phyloP scores from a whole-genome alignment of 2,797 vertebrate genomes.

The Poeciliopsis turneri region DNA sequence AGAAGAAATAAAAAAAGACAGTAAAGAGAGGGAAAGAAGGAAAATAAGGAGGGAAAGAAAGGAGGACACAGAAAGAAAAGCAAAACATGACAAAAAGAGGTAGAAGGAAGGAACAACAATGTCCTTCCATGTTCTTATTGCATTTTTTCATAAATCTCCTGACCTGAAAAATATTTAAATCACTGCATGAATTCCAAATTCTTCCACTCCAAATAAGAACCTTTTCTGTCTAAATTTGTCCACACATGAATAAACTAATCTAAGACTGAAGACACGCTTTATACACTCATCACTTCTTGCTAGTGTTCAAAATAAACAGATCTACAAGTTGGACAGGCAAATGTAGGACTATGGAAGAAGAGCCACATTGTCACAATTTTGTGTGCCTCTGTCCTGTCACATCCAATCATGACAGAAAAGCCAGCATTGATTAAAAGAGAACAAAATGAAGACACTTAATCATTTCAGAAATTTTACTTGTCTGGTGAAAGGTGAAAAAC shows the following conservation, averaged over 20 bases:
- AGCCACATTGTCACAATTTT: neutral
- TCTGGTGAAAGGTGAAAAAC: neutral
- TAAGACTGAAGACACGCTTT: neutral
- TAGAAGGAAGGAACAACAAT: neutral
- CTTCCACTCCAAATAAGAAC: neutral
- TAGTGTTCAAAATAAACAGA: neutral
- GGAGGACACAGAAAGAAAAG: neutral
- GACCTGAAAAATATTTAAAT: neutral
- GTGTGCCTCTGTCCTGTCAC: neutral
- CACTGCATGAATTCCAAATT: neutral
- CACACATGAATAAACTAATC: neutral
- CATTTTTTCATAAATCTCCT: neutral
- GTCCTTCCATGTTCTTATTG: neutral
- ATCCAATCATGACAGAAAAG: constrained; percentile 1
- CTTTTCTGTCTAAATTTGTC: neutral
- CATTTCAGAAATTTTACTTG: neutral
- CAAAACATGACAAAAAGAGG: neutral
- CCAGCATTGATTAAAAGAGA: neutral
- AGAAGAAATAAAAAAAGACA: neutral
- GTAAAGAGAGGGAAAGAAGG: neutral
- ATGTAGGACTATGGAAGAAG: neutral
- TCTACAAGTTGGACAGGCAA: neutral
- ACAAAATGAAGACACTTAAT: neutral
- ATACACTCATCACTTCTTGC: neutral
- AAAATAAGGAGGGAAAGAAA: neutral